phyloP scores from a whole-genome alignment of 2,113 vertebrate species.

The Pyrgilauda ruficollis region DNA sequence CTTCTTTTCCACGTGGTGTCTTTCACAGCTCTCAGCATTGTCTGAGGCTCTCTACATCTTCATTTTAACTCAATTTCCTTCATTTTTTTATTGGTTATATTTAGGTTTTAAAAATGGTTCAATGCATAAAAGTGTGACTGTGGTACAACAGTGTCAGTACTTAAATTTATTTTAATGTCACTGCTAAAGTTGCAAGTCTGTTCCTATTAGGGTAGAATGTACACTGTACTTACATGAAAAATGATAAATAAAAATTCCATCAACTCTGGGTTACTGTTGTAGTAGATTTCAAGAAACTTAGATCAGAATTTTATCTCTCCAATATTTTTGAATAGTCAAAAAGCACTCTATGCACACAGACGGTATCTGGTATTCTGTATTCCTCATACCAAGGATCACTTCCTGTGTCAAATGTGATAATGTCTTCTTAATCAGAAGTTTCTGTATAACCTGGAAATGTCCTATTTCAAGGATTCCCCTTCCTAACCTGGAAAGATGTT shows the following conservation, averaged over 20 bases:
- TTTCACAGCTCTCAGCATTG: not conserved
- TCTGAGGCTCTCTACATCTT: not conserved
- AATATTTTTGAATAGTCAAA: not conserved
- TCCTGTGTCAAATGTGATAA: not conserved
- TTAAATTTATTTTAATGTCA: not conserved
- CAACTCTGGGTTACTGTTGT: not conserved
- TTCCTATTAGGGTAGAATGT: not conserved
- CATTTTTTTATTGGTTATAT: not conserved
- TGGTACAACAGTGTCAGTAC: not conserved
- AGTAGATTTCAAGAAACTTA: not conserved
- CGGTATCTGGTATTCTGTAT: not conserved
- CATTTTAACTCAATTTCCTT: not conserved
- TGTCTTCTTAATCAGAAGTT: not conserved
- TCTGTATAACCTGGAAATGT: not conserved
- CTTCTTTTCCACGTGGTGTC: not conserved
- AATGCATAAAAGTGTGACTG: not conserved
- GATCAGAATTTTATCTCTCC: not conserved
- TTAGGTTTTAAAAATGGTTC: accelerated
- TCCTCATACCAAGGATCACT: not conserved
- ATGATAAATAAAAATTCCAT: not conserved
- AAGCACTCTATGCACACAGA: not conserved
- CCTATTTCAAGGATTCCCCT: not conserved
- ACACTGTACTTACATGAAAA: not conserved
- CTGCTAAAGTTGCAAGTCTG: not conserved
- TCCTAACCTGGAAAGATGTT: not conserved